Evolutionary conservation across 2,888 invertebrate genomes (phyloP), one percentile per base, ranked within the genome.

Genomic region (Nymphalis urticae): DNA sequence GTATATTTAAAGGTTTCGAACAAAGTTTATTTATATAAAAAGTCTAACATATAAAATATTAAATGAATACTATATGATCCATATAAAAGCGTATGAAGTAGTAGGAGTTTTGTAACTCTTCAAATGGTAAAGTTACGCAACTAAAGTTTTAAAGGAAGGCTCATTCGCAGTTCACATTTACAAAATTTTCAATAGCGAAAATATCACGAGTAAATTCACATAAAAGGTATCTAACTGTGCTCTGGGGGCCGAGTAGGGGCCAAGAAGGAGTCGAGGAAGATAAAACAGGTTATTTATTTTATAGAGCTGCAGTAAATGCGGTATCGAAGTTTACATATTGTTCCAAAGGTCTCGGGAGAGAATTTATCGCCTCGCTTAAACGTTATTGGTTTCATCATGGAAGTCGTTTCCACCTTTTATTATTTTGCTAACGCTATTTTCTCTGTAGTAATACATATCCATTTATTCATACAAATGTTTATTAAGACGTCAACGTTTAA

Each of bases 221-320:
- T 77, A 76, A 80, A 80, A 76, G 75, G 75, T 73, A 73, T 71
- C 69, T 69, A 76, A 76, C 75, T 74, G 75, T 71, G 63, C 78
- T 75, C 74, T 64, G 59, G 73, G 70, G 76, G 70, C 70, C 66
- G 68, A 64, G 64, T 51, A 32, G 74, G 68, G 76, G 70, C 72
- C 68, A 69, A 64, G 63, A 16, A 63, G 60, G 53, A 53, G 53
- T 47, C 27, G 19, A 48, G 63, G 66, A 68, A 78, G 77, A 82
- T 82, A 84, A 81, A 82, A 76, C 69, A 72, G 67, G 78, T 83
- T 84, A 83, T 84, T 83, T 85, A 85, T 85, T 85, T 83, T 80
- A 82, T 80, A 79, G 80, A 76, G 74, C 73, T 75, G 77, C 79
- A 76, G 78, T 82, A 82, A 82, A 80, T 77, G 73, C 77, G 76